These are phyloP conservation scores for Trachemys scripta DNA, from an alignment of 2,113 vertebrate genomes.

Conservation along the genomic window DNA sequence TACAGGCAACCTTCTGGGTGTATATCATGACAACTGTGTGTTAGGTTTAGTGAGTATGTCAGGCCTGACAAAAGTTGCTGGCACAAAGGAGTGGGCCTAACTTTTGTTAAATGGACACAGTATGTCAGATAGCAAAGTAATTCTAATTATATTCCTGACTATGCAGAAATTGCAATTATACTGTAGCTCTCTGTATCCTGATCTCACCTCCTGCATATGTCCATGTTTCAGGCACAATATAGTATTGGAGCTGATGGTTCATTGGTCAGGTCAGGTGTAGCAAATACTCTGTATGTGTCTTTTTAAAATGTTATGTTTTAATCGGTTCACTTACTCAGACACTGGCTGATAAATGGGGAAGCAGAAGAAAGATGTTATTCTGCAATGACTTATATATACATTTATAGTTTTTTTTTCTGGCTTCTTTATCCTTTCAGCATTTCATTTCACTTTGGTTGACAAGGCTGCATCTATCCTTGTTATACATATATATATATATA, in stretches of 20 bases:
- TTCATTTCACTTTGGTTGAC: not conserved
- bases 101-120: not conserved
- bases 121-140: not conserved
- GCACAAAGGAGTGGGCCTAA: not conserved
- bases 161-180: not conserved
- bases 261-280: rapidly evolving
- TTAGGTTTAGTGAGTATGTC: not conserved
- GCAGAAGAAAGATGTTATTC: not conserved
- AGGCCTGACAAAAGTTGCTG: not conserved
- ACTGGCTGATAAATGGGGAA: not conserved
- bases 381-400: not conserved
- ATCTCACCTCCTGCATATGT: not conserved
- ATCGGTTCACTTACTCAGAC: not conserved
- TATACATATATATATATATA: too few relatives aligned
- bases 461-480: not conserved
- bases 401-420: not conserved
- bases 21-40: not conserved
- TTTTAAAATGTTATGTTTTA: not conserved
- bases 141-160: not conserved
- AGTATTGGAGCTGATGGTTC: not conserved
- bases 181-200: not conserved
- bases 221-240: not conserved
- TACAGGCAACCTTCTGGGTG: not conserved
- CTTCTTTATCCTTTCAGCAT: slow-evolving; percentile 4
- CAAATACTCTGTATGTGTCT: rapidly evolving